Conservation (phyloP, 2,797 vertebrate species). For the Spinibarbus caldwelli region DNA sequence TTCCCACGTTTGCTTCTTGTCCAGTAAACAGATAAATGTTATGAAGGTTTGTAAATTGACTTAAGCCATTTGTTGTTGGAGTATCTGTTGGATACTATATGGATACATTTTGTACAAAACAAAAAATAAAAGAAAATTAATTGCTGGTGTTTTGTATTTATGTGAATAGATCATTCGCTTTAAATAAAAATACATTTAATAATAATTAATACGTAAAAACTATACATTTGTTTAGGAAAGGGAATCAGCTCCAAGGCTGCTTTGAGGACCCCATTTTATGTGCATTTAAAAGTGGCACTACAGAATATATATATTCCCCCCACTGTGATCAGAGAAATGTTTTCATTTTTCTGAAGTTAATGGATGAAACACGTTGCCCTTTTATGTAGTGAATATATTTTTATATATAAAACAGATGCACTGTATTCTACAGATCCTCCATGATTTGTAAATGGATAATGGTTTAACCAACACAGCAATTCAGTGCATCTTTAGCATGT, state of each 20-base stretch:
- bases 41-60: constrained; percentile 76
- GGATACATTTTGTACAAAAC: constrained; percentile 85
- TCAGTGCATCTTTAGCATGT: too few species aligned
- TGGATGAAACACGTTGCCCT: too few species aligned
- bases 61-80: constrained; percentile 77
- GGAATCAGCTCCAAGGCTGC: neutral
- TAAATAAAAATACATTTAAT: neutral
- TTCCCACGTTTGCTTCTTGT: constrained; percentile 80
- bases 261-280: neutral
- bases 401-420: too few species aligned
- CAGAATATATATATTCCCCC: neutral
- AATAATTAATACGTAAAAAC: neutral
- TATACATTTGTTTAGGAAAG: neutral
- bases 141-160: neutral
- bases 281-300: neutral
- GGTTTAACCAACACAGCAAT: too few species aligned
- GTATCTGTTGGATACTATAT: constrained; percentile 78
- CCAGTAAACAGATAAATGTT: constrained; percentile 74
- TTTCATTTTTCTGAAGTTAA: too few species aligned
- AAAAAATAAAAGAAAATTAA: constrained; percentile 67
- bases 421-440: too few species aligned
- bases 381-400: too few species aligned
- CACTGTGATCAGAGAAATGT: neutral
- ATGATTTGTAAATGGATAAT: too few species aligned
- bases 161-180: neutral